Evolutionary conservation across 1,140 invertebrate genomes (phyloP), one percentile per base, ranked within the genome.

Genomic region (Magallana ariakensis): DNA sequence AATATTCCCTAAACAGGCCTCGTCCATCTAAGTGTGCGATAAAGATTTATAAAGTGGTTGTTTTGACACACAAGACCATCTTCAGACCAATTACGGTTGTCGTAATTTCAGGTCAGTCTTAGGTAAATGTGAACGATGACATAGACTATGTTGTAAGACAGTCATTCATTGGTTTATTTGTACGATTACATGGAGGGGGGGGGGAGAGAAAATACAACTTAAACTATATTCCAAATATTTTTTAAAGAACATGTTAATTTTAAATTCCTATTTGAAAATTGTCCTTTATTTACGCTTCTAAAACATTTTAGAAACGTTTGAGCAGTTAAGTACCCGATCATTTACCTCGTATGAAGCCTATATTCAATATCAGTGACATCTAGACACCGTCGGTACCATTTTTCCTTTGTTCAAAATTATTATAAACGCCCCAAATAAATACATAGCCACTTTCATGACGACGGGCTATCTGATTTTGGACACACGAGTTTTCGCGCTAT

Each of bases 11-110:
- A 33, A 62, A 75, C 22, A 75, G 66, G 13, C 66, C 22, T 11
- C 66, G 66, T 75, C 22, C 22, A 75, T 26, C 19, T 75, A 75
- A 26, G 66, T 75, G 66, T 75, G 66, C 33, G 66, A 75, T 75
- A 75, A 75, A 75, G 66, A 75, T 75, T 75, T 75, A 75, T 75
- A 75, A 11, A 46, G 9, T 33, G 19, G 22, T 33, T 11, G 66
- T 75, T 22, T 26, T 75, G 22, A 75, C 66, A 75, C 19, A 26
- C 66, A 26, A 26, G 22, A 8, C 22, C 9, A 75, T 75, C 22
- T 75, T 26, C 66, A 26, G 22, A 75, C 19, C 22, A 33, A 46
- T 26, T 26, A 75, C 33, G 66, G 19, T 22, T 22, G 19, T 75
- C 5, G 33, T 75, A 19, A 75, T 75, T 26, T 75, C 66, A 33